Conservation (phyloP, 2,797 vertebrate species). For the Danio tinwini region DNA sequence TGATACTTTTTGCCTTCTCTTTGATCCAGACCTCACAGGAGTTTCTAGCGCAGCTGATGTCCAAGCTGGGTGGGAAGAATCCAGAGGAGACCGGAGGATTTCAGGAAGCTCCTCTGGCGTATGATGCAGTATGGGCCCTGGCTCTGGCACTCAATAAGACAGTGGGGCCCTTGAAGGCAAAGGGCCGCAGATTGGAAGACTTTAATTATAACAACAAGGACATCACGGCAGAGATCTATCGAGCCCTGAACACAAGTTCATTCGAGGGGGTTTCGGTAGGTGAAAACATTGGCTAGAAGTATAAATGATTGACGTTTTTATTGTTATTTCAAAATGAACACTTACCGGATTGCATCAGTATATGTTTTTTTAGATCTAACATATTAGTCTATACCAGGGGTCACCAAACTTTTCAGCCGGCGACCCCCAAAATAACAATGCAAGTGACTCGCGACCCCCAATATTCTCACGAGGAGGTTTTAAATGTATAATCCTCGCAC, state of each 20-base stretch:
- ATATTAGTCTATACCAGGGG: no score
- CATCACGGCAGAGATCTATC: constrained; percentile 93
- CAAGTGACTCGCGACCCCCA: no score
- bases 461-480: no score
- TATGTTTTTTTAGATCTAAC: neutral
- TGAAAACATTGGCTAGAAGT: constrained; percentile 11
- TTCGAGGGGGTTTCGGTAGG: constrained; percentile 94
- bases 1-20: constrained; percentile 35
- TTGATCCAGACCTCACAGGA: constrained; percentile 89
- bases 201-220: constrained; percentile 98
- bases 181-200: constrained; percentile 87
- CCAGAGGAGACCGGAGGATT: constrained; percentile 93
- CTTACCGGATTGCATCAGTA: neutral
- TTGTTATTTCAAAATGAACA: neutral
- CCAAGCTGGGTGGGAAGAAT: constrained; percentile 86
- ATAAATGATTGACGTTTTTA: neutral
- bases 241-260: constrained; percentile 94
- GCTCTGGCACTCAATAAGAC: constrained; percentile 95
- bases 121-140: constrained; percentile 94
- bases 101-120: constrained; percentile 93
- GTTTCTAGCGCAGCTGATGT: constrained; percentile 89
- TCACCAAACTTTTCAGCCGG: no score
- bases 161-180: constrained; percentile 84
- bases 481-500: no score
- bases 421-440: no score